Conservation (phyloP, 2,888 invertebrate genomes). For the Synergus umbraculus region DNA sequence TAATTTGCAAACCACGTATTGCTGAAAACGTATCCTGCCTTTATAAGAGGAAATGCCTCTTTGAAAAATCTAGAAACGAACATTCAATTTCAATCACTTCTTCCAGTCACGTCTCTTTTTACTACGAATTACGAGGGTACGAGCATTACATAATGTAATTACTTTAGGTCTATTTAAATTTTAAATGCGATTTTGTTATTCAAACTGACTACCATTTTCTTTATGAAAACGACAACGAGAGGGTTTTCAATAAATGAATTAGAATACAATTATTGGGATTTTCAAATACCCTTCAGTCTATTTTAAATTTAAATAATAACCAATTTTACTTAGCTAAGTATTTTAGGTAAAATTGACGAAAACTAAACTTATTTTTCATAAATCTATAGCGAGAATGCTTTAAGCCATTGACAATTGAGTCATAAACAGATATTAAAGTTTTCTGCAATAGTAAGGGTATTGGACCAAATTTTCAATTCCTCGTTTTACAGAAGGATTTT, state of each 20-base stretch:
- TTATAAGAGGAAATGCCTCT: neutral
- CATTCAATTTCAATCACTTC: neutral
- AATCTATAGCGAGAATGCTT: no score
- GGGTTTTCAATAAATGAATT: neutral
- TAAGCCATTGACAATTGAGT: neutral
- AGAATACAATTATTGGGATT: neutral
- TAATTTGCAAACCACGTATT: neutral
- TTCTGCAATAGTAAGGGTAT: neutral
- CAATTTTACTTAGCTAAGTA: neutral
- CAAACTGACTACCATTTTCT: neutral
- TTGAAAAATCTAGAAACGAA: neutral
- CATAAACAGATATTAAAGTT: neutral
- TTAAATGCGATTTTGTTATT: neutral
- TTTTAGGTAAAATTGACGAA: neutral
- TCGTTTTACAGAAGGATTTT: no score
- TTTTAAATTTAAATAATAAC: neutral
- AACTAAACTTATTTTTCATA: neutral
- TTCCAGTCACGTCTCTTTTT: neutral
- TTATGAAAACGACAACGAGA: neutral
- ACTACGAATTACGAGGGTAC: neutral
- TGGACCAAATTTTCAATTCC: no score
- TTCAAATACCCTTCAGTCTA: neutral
- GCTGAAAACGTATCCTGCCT: neutral
- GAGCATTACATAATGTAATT: slow-evolving; percentile 16
- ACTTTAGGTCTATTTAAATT: slow-evolving; percentile 56